Percentiles rank a stretch among this genome's conserved stretches.
phyloP scores from a whole-genome alignment of 2,888 invertebrate genomes.

The Epicampocera succincta region DNA sequence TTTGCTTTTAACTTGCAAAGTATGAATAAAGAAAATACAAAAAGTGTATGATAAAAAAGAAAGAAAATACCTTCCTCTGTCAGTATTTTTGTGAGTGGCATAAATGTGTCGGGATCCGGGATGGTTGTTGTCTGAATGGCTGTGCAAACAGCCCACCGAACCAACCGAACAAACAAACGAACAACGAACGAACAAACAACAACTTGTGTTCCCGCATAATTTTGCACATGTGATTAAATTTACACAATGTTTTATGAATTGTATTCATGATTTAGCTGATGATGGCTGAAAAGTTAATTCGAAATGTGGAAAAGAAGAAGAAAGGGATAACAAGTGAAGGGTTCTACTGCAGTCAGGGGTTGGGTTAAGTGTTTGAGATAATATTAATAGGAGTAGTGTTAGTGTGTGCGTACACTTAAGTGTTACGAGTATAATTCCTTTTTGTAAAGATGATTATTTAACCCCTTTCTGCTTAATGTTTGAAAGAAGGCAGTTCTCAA shows the following conservation, averaged over 20 bases:
- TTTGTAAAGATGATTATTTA: slow-evolving; percentile 44
- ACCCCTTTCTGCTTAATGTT: slow-evolving; percentile 6
- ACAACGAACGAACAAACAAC: slow-evolving; percentile 17
- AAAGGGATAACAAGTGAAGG: slow-evolving; percentile 5
- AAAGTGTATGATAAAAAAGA: neutral
- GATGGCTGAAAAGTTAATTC: slow-evolving; percentile 42
- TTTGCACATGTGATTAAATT: slow-evolving; percentile 68
- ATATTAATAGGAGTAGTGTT: slow-evolving; percentile 14
- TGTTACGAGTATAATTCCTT: slow-evolving; percentile 31
- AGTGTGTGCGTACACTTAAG: slow-evolving; percentile 8
- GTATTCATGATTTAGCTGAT: slow-evolving; percentile 58
- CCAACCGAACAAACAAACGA: slow-evolving; percentile 25
- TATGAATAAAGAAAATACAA: slow-evolving; percentile 8
- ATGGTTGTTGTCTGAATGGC: slow-evolving; percentile 38
- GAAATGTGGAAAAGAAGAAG: neutral
- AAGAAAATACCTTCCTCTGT: neutral
- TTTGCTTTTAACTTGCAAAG: slow-evolving; percentile 3
- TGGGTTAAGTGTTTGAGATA: slow-evolving; percentile 23
- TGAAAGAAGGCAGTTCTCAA: neutral
- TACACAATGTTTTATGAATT: slow-evolving; percentile 65
- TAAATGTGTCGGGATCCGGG: slow-evolving; percentile 19
- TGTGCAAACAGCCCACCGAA: slow-evolving; percentile 26
- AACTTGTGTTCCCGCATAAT: slow-evolving; percentile 67
- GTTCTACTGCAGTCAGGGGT: neutral
- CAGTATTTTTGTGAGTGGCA: slow-evolving; percentile 24